Base-by-base conservation (phyloP, 1,140 invertebrate genomes). In the Chymomyza costata region DNA sequence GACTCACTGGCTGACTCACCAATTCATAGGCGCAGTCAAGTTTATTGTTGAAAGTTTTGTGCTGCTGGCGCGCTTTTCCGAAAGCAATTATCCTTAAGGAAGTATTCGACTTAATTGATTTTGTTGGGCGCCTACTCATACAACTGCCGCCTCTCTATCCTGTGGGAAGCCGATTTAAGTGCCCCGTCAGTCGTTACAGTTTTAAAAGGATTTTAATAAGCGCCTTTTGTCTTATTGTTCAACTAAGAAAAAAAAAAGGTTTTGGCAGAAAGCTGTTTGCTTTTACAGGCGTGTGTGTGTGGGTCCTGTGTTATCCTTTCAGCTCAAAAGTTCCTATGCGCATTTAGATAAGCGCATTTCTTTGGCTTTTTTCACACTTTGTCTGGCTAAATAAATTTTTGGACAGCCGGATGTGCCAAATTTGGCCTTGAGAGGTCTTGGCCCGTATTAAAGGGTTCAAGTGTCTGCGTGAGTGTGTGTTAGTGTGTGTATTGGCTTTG, bases 91-190 rank as follows among this genome's bases (percentile, higher is more conserved):
- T 80, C 67, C 73, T 73, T 32, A 57, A 65, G 73, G 73, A 80
- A 80, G 73, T 73, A 71, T 73, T 73, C 74, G 73, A 80, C 73
- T 80, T 80, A 80, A 80, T 80, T 80, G 73, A 80, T 80, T 80
- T 71, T 64, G 55, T 35, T 34, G 6, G 21, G n/a, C n/a, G n/a
- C n/a, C n/a, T n/a, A n/a, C n/a, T n/a, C n/a, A n/a, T n/a, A n/a
- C n/a, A n/a, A n/a, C n/a, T n/a, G n/a, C n/a, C n/a, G n/a, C n/a
- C n/a, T n/a, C n/a, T n/a, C n/a, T n/a, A n/a, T n/a, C n/a, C n/a
- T n/a, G n/a, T n/a, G n/a, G n/a, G 10, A n/a, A 13, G 11, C 31
- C 8, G 11, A 11, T 14, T 34, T 34, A 10, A 15, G 53, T 35
- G 46, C 47, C 25, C 46, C 47, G 64, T 48, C 51, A 73, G 64